Conservation (phyloP, 1,140 invertebrate species). For the Dufourea novaeangliae region DNA sequence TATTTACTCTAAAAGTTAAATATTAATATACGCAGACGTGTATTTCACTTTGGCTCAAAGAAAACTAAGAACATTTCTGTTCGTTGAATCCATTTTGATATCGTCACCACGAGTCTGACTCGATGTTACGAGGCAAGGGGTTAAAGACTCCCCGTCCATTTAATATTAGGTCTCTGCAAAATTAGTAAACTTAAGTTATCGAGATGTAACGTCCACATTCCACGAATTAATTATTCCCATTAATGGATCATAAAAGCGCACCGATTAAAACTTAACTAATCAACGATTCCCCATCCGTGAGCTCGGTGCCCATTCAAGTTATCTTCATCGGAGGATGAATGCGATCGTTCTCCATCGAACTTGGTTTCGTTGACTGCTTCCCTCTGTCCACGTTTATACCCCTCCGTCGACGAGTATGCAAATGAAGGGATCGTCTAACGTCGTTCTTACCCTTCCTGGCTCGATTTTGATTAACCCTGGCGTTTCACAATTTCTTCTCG, state of each 20-base stretch:
- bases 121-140: too few relatives aligned
- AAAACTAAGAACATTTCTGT: too few relatives aligned
- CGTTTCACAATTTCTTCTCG: constrained; percentile 1
- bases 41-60: too few relatives aligned
- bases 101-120: too few relatives aligned
- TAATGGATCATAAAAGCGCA: background rate
- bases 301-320: background rate
- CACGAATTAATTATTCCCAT: background rate
- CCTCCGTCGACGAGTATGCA: constrained; percentile 10
- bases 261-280: background rate
- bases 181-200: too few relatives aligned
- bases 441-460: constrained; percentile 6
- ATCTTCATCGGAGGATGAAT: background rate
- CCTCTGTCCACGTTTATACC: background rate
- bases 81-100: too few relatives aligned
- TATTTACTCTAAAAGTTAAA: too few relatives aligned
- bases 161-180: too few relatives aligned
- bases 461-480: background rate
- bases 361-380: background rate
- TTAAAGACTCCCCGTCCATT: too few relatives aligned
- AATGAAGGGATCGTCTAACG: constrained; percentile 21
- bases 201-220: background rate
- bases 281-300: background rate
- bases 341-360: background rate
- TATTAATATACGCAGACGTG: too few relatives aligned